Base-by-base conservation (phyloP, 2,113 vertebrate genomes). In the Phaethon lepturus region DNA sequence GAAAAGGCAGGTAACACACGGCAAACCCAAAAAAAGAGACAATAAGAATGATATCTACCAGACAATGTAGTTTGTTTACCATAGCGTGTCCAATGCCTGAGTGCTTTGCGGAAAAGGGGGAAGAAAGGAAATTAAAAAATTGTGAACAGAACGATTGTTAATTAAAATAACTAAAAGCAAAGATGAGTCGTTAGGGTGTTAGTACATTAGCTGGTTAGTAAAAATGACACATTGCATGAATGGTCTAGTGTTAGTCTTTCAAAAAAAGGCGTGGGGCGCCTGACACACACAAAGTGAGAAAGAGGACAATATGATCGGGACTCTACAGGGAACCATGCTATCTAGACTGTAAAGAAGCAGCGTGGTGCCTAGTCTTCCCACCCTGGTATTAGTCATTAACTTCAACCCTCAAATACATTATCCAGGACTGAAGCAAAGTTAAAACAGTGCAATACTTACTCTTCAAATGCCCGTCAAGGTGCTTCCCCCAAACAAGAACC, bases 31-130 rank as follows among this genome's bases (percentile, higher is more conserved):
- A 99, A 99, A 98, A 99, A 99, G 98, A 99, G 99, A 99, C 99
- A 99, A 99, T 99, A 99, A 99, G 99, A 99, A 99, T 99, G 99
- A 99, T 99, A 99, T 99, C 99, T 99, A 99, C 99, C 99, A 99
- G 99, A 99, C 99, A 99, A 99, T 99, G 99, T 99, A 99, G 99
- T 99, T 99, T 99, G 99, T 99, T 99, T 99, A 99, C 99, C 99
- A 99, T 99, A 99, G 99, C 99, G 99, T 99, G 99, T 99, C 99
- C 99, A 99, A 99, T 99, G 99, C 99, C 99, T 99, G 99, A 99
- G 99, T 99, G 99, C 99, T 99, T 99, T 99, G 99, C 99, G 98
- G 98, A 99, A 99, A 99, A 99, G 99, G 99, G 99, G 99, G 99
- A 99, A 99, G 99, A 99, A 99, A 99, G 99, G 99, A 99, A 99